Base-by-base conservation (phyloP, 2,113 vertebrate genomes). In the Boleophthalmus pectinirostris region DNA sequence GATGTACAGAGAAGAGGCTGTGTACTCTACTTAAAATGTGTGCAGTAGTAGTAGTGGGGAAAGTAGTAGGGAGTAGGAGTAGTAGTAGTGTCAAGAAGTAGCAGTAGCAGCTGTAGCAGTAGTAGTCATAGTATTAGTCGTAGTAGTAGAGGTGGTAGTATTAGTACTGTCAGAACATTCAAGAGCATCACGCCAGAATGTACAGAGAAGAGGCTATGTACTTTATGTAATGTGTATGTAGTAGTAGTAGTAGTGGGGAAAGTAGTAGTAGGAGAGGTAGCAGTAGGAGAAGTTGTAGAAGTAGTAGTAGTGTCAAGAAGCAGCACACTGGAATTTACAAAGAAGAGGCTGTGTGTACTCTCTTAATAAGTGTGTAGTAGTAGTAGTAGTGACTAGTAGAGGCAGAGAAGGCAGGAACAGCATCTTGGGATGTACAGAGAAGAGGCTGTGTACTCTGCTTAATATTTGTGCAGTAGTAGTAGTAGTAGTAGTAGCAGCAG, bases 131-230 rank as follows among this genome's bases (percentile, higher is more conserved):
- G 29, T 29, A 9, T 20, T n/a, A n/a, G 16, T n/a, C n/a, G 35
- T 6, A 38, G 35, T 43, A 29, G 29, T 29, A 11, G 8, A 10
- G 2, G 38, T 10, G 2, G 51, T 38, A 38, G 20, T n/a, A 20
- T 16, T 18, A 53, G 18, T 53, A 53, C 3, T 77, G 79, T 83
- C 83, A 82, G 82, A 72, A 69, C 70, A 82, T 68, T 70, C 18
- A 25, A 69, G 73, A 72, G 23, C 13, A 6, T 12, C 54, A 66
- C 67, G 9, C 8, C 13, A 47, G 58, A 67, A 66, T 47, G 70
- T 68, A 11, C 46, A 65, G 58, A 61, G 25, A 33, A 18, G 15
- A 9, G 29, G 58, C 25, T 33, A 16, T 20, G 58, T 61, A 15
- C 33, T 61, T 16, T 4, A 23, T 0, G 5, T 14, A 58, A 58